Base-by-base conservation (phyloP, 2,797 vertebrate genomes). In the Jordanella pulchra region DNA sequence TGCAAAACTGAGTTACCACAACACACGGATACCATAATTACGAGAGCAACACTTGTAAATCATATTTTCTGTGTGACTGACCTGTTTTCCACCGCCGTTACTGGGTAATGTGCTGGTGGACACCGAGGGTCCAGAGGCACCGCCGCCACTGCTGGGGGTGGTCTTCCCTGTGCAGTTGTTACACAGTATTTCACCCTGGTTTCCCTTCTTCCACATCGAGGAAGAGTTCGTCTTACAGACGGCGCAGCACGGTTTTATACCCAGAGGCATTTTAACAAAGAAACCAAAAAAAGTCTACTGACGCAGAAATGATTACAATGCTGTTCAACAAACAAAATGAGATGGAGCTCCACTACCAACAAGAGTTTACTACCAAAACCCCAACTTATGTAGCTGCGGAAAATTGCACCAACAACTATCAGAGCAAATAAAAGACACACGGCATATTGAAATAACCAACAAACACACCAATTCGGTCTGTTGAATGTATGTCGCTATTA, bases 171-270 rank as follows among this genome's bases (percentile, higher is more conserved):
- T 96, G 91, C 97, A 99, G 93, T 93, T 97, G 86, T 98, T 96
- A 80, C 97, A 99, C 13, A 99, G 92, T 79, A 98, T 98, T 77
- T 99, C 97, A 30, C 97, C 97, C 82, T 96, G 97, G 23, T 88
- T 95, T 35, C 97, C 96, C 51, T 98, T 99, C 93, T 97, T 98
- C 97, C 97, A 99, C 97, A 99, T 99, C 27, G 97, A 97, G 1
- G 97, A 99, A 2, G 97, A 97, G 68, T 93, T 98, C 72, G 96
- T 98, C 90, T 97, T 97, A 92, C 97, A 98, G 30, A 96, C 92
- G 53, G 95, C 95, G 90, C 97, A 99, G 28, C 96, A 96, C 69
- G 97, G 97, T 83, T 99, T 98, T 85, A 99, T 86, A 53, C 97
- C 97, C 79, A 98, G 93, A 78, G 97, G 97, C 97, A 99, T 99